A percentile compares a stretch with the other conserved stretches of the same genome.
Conservation (phyloP, 2,888 invertebrate genomes). For the Agrotis clavis region DNA sequence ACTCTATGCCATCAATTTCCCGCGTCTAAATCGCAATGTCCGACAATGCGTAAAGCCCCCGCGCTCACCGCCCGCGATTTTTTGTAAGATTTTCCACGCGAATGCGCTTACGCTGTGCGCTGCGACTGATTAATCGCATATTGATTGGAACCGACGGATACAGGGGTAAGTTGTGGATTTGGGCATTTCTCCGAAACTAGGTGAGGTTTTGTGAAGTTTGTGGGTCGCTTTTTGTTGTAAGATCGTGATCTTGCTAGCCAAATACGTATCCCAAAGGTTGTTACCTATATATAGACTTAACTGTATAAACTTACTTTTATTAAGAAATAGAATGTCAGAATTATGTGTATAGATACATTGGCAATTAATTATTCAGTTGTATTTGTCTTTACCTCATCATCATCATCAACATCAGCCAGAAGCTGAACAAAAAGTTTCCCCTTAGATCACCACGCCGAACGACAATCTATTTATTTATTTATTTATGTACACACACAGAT, state of each 20-base stretch:
- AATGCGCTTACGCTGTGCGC: constrained; percentile 84
- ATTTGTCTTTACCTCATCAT: too few relatives aligned
- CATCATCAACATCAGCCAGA: too few relatives aligned
- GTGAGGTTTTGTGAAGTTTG: constrained; percentile 31
- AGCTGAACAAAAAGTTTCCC: too few relatives aligned
- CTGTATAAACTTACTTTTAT: too few relatives aligned
- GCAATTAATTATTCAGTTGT: neutral
- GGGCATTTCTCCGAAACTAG: constrained; percentile 52
- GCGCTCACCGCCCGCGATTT: constrained; percentile 79
- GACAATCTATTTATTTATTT: neutral
- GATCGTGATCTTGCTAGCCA: neutral
- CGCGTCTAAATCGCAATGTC: constrained; percentile 76
- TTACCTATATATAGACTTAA: too few relatives aligned
- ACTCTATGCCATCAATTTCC: constrained; percentile 71
- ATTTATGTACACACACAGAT: too few relatives aligned
- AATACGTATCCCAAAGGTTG: neutral
- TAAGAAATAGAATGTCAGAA: neutral
- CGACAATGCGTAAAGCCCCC: constrained; percentile 81
- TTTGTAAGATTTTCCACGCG: constrained; percentile 90
- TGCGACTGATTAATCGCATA: constrained; percentile 90
- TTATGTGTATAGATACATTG: neutral
- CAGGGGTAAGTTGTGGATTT: constrained; percentile 66
- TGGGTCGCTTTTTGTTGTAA: constrained; percentile 19
- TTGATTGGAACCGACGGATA: constrained; percentile 83
- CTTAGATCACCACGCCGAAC: too few relatives aligned